Percentiles rank a stretch among this genome's conserved stretches.
These are phyloP conservation scores for Pachyramphus minor DNA, from an alignment of 2,113 vertebrate species.

Conservation along the genomic window DNA sequence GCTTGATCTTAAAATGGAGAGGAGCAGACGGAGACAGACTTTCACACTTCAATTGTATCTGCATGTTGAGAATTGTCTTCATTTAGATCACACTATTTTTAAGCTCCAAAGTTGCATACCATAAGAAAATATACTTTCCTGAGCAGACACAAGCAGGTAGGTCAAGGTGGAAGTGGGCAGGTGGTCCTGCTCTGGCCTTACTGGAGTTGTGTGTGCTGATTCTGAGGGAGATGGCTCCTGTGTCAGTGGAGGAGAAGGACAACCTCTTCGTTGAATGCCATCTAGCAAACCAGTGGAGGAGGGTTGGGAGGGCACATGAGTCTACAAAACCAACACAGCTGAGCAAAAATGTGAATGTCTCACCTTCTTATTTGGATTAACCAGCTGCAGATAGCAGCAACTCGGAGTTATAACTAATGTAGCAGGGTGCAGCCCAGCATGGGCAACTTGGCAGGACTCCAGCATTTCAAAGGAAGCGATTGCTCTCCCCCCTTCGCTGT, in stretches of 20 bases:
- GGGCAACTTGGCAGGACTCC: neutral
- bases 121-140: neutral
- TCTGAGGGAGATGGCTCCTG: neutral
- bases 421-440: neutral
- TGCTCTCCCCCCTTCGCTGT: neutral
- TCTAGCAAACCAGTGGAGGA: neutral
- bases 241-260: neutral
- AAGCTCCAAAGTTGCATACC: neutral
- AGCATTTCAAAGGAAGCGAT: neutral
- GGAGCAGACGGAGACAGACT: neutral
- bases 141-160: neutral
- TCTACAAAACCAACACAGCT: neutral
- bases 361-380: neutral
- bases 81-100: neutral
- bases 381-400: neutral
- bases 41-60: neutral
- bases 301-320: neutral
- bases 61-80: neutral
- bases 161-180: neutral
- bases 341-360: neutral
- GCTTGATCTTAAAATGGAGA: neutral
- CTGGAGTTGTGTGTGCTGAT: neutral
- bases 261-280: neutral
- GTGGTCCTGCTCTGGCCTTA: neutral
- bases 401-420: neutral